Evolutionary conservation across 2,113 vertebrate species (phyloP).

Genomic region (Tetrax tetrax): DNA sequence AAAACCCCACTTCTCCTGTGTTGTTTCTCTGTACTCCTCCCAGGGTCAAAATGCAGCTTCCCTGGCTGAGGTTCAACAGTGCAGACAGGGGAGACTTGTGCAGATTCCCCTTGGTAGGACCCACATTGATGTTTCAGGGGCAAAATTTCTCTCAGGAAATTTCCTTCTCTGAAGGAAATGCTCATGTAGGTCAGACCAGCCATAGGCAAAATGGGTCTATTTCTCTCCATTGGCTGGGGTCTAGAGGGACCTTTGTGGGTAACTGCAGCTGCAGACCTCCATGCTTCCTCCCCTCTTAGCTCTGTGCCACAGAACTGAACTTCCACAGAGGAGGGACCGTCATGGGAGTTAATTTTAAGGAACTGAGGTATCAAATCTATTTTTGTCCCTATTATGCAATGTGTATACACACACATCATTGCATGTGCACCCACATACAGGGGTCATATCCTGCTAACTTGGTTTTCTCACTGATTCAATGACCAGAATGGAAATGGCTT

Average conservation of each 20-base stretch:
- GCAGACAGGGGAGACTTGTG: background rate
- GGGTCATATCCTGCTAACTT: background rate
- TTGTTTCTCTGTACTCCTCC: background rate
- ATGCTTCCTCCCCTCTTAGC: background rate
- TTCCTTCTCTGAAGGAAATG: background rate
- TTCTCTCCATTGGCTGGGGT: background rate
- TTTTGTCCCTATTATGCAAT: background rate
- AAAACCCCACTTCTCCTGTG: background rate
- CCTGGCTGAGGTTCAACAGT: background rate
- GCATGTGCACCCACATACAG: background rate
- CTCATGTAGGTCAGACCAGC: background rate
- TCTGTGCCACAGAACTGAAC: background rate
- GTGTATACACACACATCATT: background rate
- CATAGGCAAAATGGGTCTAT: background rate
- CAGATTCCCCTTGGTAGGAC: background rate
- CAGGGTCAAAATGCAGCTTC: background rate
- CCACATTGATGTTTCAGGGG: background rate
- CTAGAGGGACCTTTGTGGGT: background rate
- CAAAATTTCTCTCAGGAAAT: background rate
- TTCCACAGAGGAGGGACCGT: background rate
- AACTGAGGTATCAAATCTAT: background rate
- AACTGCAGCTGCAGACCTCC: background rate
- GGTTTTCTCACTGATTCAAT: background rate
- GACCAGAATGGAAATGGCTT: background rate
- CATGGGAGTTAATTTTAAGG: background rate